phyloP scores from a whole-genome alignment of 1,140 invertebrate genomes.

The silkworm (Bombyx mori) region DNA sequence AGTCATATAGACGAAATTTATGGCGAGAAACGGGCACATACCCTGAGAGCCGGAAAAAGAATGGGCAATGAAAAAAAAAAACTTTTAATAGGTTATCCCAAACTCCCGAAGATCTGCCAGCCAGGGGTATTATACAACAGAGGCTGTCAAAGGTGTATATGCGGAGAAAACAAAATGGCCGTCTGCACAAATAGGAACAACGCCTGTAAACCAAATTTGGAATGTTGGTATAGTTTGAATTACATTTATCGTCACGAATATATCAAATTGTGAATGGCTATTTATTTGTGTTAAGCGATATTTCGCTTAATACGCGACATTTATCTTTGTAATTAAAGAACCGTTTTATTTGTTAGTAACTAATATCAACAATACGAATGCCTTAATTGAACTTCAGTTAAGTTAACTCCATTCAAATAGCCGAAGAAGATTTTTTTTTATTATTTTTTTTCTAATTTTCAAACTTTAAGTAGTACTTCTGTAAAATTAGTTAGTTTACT shows the following conservation, averaged over 20 bases:
- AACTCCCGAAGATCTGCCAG: conserved; percentile 16
- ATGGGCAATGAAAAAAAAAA: background rate
- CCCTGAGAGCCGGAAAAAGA: background rate
- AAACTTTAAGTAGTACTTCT: too few relatives aligned
- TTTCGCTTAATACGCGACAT: too few relatives aligned
- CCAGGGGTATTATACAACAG: conserved; percentile 34
- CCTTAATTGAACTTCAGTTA: too few relatives aligned
- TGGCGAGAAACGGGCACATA: background rate
- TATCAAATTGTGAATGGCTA: background rate
- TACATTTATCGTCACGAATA: background rate
- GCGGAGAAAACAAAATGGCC: conserved; percentile 14
- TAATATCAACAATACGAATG: too few relatives aligned
- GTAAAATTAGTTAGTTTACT: too few relatives aligned
- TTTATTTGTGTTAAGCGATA: background rate
- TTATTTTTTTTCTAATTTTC: too few relatives aligned
- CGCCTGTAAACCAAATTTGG: background rate
- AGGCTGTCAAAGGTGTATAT: conserved; percentile 35
- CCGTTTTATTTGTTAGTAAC: too few relatives aligned
- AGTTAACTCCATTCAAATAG: too few relatives aligned
- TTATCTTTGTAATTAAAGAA: too few relatives aligned
- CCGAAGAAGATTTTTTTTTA: too few relatives aligned
- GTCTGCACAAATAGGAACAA: conserved; percentile 18
- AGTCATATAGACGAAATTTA: background rate
- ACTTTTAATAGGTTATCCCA: conserved; percentile 9
- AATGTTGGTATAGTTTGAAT: conserved; percentile 4